A percentile compares a stretch with the other conserved stretches of the same genome.
Conservation (phyloP, 2,113 vertebrate species). For the Sinocyclocheilus grahami region DNA sequence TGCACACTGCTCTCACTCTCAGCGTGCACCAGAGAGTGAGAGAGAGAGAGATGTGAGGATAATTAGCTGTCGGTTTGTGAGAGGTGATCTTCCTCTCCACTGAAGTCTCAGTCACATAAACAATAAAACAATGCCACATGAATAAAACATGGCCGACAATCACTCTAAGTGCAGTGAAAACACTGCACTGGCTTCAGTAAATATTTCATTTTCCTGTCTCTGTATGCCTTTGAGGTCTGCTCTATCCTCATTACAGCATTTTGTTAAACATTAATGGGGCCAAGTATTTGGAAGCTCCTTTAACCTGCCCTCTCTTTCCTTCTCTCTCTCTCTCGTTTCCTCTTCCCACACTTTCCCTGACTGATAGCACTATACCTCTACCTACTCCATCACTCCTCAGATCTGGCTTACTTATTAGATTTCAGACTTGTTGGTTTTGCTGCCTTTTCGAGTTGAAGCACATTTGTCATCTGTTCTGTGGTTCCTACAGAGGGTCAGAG, state of each 20-base stretch:
- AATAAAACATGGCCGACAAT: constrained; percentile 59
- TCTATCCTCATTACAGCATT: constrained; percentile 50
- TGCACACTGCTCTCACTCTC: constrained; percentile 8
- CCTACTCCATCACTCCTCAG: constrained; percentile 50
- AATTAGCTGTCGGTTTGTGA: constrained; percentile 53
- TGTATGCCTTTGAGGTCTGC: constrained; percentile 34
- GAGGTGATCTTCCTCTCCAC: constrained; percentile 32
- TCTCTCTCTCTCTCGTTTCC: neutral
- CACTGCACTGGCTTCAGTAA: constrained; percentile 52
- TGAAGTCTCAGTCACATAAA: constrained; percentile 39
- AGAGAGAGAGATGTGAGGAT: constrained; percentile 39
- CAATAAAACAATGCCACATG: constrained; percentile 49
- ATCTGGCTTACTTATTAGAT: constrained; percentile 54
- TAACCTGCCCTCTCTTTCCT: neutral
- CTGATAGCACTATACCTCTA: constrained; percentile 39
- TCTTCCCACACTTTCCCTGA: constrained; percentile 44
- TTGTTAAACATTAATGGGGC: constrained; percentile 56
- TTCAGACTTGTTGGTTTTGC: constrained; percentile 36
- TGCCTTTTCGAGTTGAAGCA: constrained; percentile 47
- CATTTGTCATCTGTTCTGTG: constrained; percentile 51
- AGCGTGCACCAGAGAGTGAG: neutral
- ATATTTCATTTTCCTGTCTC: constrained; percentile 54
- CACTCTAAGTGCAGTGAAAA: constrained; percentile 48
- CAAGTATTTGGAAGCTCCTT: constrained; percentile 44
- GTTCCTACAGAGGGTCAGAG: constrained; percentile 42